Evolutionary conservation across 2,113 vertebrate species (phyloP), one percentile per base, ranked within the genome.

Genomic region (Psilopogon haemacephalus): DNA sequence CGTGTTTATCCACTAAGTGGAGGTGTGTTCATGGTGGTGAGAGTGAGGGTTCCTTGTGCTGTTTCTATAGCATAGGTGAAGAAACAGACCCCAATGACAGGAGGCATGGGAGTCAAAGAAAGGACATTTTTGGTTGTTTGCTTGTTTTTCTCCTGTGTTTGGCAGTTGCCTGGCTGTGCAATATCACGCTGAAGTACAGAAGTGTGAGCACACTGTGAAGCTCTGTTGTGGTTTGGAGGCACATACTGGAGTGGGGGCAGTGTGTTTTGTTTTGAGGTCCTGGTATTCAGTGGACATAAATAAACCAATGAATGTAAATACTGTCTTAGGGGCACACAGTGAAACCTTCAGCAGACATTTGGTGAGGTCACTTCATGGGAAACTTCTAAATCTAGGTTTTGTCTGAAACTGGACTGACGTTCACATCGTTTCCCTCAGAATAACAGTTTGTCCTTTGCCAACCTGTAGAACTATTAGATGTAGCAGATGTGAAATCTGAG

Each of bases 141-240:
- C 12, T 24, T 50, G 48, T n/a, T 27, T 50, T 17, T 32, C 9
- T 16, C 4, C 24, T 24, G 9, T 68, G 62, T 37, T 78, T 62
- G 67, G 12, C n/a, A 74, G 3, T 16, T 37, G 16, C 16, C 26
- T 8, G 32, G 9, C 10, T 59, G 56, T 85, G 44, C 28, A 28
- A 15, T 54, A 8, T 9, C 9, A 26, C 0, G 0, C 19, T 2
- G 1, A 67, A 32, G n/a, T 17, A 15, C 11, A 60, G 27, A 63
- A 75, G 30, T 11, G 4, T 27, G 32, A 54, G 60, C 11, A 11
- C 18, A 23, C 63, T 37, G 9, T 46, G 72, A 67, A 12, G 12
- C 59, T 24, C 11, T 30, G 30, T 0, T 8, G 46, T 38, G 32
- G 33, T 35, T 56, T 9, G 58, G 37, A 52, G n/a, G n/a, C 27